Base-by-base conservation (phyloP, 1,140 invertebrate species). In the Rhysida immarginata region DNA sequence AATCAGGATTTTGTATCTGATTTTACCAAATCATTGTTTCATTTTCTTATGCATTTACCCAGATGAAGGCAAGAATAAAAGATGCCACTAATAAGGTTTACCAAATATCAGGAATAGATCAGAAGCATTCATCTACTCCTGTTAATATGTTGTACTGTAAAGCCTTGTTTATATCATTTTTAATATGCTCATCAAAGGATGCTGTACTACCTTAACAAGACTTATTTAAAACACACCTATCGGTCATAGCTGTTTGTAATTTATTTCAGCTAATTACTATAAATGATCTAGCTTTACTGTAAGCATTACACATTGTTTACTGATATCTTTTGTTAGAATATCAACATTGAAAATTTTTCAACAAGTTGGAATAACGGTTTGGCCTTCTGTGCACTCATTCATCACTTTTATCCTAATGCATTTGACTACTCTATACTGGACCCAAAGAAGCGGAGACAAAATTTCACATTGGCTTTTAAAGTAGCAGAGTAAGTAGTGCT, bases 401-500 rank as follows among this genome's bases (percentile, higher is more conserved):
- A 97, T 77, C 89, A 94, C 74, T 96, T 94, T 74, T 83, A 84
- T 73, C 92, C 92, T 53, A 85, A 96, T 69, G 83, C 92, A 61
- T 97, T 97, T 74, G 92, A 98, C 74, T 98, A 88, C 75, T 73
- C 79, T 62, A 75, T 78, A 69, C 80, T 98, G 62, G 79, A 84
- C 66, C 82, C 91, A 49, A 84, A 93, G 70, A 81, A 90, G 67
- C 81, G 92, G 65, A 80, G 85, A 68, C 77, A 89, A 67, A 98
- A 98, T 73, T 97, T 99, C 67, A 85, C 92, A 68, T 76, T 98
- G 68, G 95, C 93, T 73, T 99, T 99, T 79, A 83, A 80, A 75
- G 83, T 88, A 68, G 93, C 93, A 63, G 92, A 97, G 94, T 98
- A 78, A 86, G 87, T n/a, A n/a, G n/a, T n/a, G n/a, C n/a, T n/a